phyloP scores from a whole-genome alignment of 2,797 vertebrate species.

The Eospalax fontanierii region DNA sequence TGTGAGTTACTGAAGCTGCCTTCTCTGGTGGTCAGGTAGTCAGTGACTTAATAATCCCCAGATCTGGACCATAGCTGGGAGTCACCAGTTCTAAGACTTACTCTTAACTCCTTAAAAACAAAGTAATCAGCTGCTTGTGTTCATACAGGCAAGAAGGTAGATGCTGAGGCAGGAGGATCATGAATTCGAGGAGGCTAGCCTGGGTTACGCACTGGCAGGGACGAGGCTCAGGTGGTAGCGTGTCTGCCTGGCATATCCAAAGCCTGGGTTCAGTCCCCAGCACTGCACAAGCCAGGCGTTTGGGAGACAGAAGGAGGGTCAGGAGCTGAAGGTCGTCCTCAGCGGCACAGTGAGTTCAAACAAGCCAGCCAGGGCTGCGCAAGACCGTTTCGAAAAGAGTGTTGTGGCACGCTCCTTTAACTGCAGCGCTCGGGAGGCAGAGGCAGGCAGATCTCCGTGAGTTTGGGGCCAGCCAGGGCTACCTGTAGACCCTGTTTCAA shows the following conservation, averaged over 20 bases:
- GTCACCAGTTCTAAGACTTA: not conserved
- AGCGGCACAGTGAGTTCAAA: not conserved
- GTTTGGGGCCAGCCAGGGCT: not conserved
- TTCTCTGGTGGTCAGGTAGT: fast-evolving
- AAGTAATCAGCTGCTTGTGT: no score
- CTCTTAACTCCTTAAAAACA: not conserved
- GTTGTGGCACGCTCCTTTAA: no score
- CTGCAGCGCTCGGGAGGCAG: no score
- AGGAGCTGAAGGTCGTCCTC: not conserved
- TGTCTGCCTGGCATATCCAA: not conserved
- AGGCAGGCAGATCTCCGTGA: no score
- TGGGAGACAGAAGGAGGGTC: not conserved
- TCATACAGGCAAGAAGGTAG: not conserved
- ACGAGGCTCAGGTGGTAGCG: not conserved
- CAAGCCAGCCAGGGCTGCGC: not conserved
- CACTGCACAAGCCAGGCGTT: not conserved
- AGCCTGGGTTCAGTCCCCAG: no score
- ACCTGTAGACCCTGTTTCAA: not conserved
- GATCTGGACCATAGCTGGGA: no score
- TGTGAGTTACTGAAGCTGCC: fast-evolving
- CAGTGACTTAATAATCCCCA: fast-evolving
- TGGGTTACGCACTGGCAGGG: not conserved
- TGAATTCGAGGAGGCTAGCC: not conserved
- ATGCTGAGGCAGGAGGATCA: not conserved
- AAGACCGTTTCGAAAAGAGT: not conserved